phyloP scores from a whole-genome alignment of 2,113 vertebrate genomes.

The Tupaia chinensis region DNA sequence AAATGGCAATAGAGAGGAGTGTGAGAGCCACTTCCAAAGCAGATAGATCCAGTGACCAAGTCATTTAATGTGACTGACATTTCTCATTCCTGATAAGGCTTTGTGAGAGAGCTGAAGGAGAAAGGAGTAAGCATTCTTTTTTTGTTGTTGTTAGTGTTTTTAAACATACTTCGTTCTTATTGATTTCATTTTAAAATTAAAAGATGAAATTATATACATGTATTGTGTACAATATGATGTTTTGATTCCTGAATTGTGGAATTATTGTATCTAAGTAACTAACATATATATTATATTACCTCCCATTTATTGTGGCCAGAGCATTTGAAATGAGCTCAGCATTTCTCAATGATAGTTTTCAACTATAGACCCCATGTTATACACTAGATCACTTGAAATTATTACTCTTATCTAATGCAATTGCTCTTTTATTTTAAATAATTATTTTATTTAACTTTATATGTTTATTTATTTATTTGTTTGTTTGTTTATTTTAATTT shows the following conservation, averaged over 20 bases:
- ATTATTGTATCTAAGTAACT: not conserved
- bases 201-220: not conserved
- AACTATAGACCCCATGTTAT: not conserved
- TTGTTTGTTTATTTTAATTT: too few species aligned
- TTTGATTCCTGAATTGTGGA: not conserved
- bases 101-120: not conserved
- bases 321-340: not conserved
- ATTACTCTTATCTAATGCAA: not conserved
- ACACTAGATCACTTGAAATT: not conserved
- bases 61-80: not conserved
- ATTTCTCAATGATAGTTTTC: not conserved
- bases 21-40: not conserved
- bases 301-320: not conserved
- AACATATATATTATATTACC: not conserved
- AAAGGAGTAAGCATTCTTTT: not conserved
- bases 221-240: not conserved
- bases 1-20: not conserved
- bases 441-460: too few species aligned
- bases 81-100: not conserved
- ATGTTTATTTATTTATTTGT: too few species aligned
- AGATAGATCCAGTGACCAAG: not conserved
- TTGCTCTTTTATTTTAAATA: too few species aligned
- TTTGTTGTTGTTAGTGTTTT: not conserved
- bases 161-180: not conserved
- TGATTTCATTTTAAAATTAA: not conserved